These are phyloP conservation scores for Tetramorium simillimum DNA, from an alignment of 1,140 invertebrate genomes.

Conservation along the genomic window DNA sequence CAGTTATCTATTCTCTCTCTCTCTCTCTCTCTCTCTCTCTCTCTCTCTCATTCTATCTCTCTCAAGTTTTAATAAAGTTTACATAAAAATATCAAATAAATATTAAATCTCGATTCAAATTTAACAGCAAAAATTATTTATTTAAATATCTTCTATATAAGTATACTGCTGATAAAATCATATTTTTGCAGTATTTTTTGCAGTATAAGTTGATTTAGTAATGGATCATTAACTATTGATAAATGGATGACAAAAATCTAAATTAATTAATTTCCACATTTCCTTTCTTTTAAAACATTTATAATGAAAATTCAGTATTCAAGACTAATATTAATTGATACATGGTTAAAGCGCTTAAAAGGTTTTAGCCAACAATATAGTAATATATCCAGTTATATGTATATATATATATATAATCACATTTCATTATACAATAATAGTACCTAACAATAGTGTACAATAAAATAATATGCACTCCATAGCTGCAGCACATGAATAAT, in stretches of 20 bases:
- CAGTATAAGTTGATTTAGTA: not conserved
- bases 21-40: not conserved
- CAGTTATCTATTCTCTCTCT: not conserved
- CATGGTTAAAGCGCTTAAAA: constrained; percentile 7
- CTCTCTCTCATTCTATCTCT: not conserved
- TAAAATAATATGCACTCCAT: not conserved
- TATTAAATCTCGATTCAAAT: not conserved
- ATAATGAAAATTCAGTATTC: not conserved
- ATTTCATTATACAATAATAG: not conserved
- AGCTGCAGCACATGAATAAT: not conserved
- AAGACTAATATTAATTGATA: constrained; percentile 31
- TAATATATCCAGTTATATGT: not conserved
- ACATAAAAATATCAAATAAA: not conserved
- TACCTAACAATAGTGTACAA: not conserved
- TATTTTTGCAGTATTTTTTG: not conserved
- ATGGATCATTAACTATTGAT: not conserved
- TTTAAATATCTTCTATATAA: not conserved
- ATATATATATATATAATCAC: not conserved
- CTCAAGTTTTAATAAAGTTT: not conserved
- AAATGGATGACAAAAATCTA: not conserved
- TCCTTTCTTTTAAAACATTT: too few relatives aligned
- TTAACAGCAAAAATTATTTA: not conserved
- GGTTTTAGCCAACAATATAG: constrained; percentile 13
- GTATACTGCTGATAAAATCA: not conserved
- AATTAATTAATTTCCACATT: constrained; percentile 11